Base-by-base conservation (phyloP, 2,888 invertebrate species). In the Hypsopygia costalis region DNA sequence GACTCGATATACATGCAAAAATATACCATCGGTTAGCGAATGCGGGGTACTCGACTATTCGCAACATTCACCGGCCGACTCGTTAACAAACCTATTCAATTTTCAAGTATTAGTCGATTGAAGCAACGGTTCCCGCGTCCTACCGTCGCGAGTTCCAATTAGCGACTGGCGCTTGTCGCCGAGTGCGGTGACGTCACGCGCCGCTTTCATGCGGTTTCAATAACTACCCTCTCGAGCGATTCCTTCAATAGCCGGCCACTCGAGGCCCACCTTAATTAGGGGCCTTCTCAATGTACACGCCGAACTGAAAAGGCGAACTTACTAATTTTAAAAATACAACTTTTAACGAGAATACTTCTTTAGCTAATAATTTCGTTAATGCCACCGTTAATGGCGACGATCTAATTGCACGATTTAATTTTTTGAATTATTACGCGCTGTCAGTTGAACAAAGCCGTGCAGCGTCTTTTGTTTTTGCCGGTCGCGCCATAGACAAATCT, bases 401-500 rank as follows among this genome's bases (percentile, higher is more conserved):
- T 39, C 33, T 62, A 53, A 62, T 60, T 50, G 47, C 39, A 48
- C 58, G 50, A 65, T 70, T 66, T 77, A 79, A 79, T 80, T 80
- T 78, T 72, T 76, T 69, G 69, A 81, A 81, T 81, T 77, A 83
- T 85, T 70, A 77, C 70, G 67, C 68, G 66, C 78, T 76, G 80
- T 76, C 77, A 74, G 55, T 57, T 50, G 62, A 81, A 87, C 86
- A 85, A 85, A 85, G 81, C 65, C 58, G 59, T 62, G 56, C 59
- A 43, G 54, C 59, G 57, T 67, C 85, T 86, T 86, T 87, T 86
- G 85, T 86, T 75, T 75, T 70, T 64, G 65, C 70, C 71, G 71
- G 76, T 70, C 77, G 73, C 70, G 71, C 80, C 81, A 86, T 87
- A 86, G 87, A 86, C 86, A 86, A 86, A 88, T 86, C 86, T 86